These are phyloP conservation scores for Meloidogyne chitwoodi DNA, from an alignment of 1,140 invertebrate genomes.

Conservation along the genomic window DNA sequence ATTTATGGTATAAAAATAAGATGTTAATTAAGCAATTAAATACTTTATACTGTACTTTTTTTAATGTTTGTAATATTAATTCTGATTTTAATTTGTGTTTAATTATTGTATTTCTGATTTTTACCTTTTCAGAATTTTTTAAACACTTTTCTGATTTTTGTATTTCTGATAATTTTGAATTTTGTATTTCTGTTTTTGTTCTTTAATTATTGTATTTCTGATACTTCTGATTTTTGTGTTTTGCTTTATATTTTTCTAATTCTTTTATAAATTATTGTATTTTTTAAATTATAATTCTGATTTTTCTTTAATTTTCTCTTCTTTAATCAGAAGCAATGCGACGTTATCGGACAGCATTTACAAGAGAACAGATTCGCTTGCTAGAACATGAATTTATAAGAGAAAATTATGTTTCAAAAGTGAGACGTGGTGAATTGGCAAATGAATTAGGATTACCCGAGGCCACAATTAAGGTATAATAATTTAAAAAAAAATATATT, in stretches of 20 bases:
- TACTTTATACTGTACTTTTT: neutral
- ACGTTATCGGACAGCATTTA: conserved; percentile 93
- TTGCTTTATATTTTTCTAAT: neutral
- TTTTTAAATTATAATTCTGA: neutral
- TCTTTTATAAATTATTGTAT: neutral
- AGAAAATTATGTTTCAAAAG: conserved; percentile 95
- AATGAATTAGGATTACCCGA: conserved; percentile 86
- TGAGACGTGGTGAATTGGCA: conserved; percentile 88
- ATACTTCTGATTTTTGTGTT: neutral
- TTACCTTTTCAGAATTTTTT: no score
- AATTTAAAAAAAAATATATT: conserved; percentile 12
- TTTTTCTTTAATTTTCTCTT: neutral
- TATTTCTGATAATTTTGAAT: neutral
- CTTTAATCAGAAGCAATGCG: conserved; percentile 64
- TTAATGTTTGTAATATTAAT: neutral
- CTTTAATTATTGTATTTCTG: neutral
- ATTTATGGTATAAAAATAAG: neutral
- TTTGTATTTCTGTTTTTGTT: neutral
- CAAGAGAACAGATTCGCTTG: conserved; percentile 82
- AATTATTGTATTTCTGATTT: neutral
- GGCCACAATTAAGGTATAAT: conserved; percentile 83
- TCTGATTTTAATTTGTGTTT: neutral
- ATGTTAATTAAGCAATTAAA: neutral
- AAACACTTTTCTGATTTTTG: neutral
- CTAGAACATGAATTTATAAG: conserved; percentile 95